A percentile compares a stretch with the other conserved stretches of the same genome.
These are phyloP conservation scores for Darevskia nairensis DNA, from an alignment of 2,797 vertebrate species.

Conservation along the genomic window DNA sequence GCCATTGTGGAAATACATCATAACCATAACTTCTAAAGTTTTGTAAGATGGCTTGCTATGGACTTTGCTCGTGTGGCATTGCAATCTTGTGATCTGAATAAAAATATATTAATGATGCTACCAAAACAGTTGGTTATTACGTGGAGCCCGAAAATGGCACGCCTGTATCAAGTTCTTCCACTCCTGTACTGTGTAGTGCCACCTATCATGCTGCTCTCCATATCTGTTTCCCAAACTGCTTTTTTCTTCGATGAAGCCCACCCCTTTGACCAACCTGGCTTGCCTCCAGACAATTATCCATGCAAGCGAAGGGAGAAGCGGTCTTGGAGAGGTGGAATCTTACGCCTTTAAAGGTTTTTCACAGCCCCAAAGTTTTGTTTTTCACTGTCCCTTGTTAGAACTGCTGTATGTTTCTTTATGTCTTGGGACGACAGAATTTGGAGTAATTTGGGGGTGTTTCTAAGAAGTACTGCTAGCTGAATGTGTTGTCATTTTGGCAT, in stretches of 20 bases:
- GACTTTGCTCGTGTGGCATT: not conserved
- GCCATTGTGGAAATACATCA: not conserved
- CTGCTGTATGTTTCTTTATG: too few species aligned
- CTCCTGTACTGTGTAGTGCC: not conserved
- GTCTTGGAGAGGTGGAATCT: not conserved
- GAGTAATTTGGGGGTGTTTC: too few species aligned
- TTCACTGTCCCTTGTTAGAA: too few species aligned
- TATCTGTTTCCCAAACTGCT: not conserved
- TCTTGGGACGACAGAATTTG: too few species aligned
- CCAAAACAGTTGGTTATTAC: not conserved
- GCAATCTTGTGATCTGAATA: not conserved
- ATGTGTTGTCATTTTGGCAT: not conserved
- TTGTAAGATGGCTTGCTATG: not conserved
- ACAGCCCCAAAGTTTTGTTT: too few species aligned
- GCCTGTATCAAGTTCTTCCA: not conserved
- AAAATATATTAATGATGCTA: not conserved
- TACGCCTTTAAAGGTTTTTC: not conserved
- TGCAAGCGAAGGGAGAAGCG: not conserved
- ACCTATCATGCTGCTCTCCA: not conserved
- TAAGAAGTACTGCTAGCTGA: not conserved
- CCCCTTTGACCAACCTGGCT: not conserved
- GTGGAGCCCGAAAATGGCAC: not conserved
- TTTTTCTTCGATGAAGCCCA: not conserved
- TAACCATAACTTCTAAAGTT: not conserved
- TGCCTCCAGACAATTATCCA: not conserved